A percentile compares a stretch with the other conserved stretches of the same genome.
Evolutionary conservation across 2,113 vertebrate genomes (phyloP).

Genomic region (Otocyon megalotis): DNA sequence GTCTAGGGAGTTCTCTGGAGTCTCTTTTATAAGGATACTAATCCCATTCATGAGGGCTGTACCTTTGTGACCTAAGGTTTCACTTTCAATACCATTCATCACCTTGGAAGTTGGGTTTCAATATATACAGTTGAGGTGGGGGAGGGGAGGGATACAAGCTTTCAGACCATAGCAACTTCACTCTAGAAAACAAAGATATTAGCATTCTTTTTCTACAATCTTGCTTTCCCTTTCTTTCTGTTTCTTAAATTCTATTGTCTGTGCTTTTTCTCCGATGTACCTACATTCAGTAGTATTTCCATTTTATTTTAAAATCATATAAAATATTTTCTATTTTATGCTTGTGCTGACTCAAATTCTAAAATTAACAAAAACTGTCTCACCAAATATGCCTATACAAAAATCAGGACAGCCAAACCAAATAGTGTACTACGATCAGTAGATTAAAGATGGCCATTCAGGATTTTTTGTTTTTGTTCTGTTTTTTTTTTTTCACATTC

Average conservation of each 20-base stretch:
- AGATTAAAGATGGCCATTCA: neutral
- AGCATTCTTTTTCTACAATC: neutral
- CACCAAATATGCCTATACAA: neutral
- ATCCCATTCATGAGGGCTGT: neutral
- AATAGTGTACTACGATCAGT: neutral
- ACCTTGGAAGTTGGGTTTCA: neutral
- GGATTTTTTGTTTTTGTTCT: neutral
- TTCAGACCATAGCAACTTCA: neutral
- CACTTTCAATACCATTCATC: neutral
- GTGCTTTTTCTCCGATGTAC: neutral
- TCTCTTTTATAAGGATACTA: neutral
- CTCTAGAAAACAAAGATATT: neutral
- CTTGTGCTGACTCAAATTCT: neutral
- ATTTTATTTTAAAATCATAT: neutral
- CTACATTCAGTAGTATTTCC: neutral
- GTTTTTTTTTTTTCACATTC: neutral
- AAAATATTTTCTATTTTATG: neutral
- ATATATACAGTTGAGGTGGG: fast-evolving
- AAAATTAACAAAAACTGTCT: neutral
- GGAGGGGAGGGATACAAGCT: neutral
- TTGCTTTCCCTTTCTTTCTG: neutral
- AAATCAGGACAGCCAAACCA: neutral
- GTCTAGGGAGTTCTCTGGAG: neutral
- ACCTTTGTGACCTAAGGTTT: neutral
- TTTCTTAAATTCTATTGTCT: constrained; percentile 14